Evolutionary conservation across 2,888 invertebrate genomes (phyloP), one percentile per base, ranked within the genome.

Genomic region (Epistrophella euchroma): DNA sequence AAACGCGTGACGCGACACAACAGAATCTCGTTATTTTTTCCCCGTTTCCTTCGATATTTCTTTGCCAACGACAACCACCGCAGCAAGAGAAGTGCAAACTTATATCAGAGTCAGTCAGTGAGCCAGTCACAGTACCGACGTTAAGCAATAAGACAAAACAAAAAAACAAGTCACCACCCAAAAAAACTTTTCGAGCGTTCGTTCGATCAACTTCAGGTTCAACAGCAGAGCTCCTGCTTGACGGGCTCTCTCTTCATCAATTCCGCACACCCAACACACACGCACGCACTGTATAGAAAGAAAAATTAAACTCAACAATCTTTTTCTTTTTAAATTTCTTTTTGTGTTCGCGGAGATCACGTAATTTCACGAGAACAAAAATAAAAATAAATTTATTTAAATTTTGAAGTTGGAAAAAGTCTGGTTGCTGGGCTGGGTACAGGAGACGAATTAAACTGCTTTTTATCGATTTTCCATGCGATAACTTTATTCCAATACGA

Each of bases 391-490:
- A 55, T 13, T 37, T 28, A n/a, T 64, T 45, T 6, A 17, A 45
- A 22, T 19, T 45, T 37, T 37, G 58, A 22, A 56, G 25, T 58
- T n/a, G n/a, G 25, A 56, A 55, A 56, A 17, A 58, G 19, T 72
- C 43, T 62, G n/a, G 17, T 64, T 28, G 25, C n/a, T 62, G 25
- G 5, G 2, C n/a, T 60, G 22, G 43, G 52, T 47, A 40, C 47
- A 77, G 28, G 45, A 17, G 22, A 66, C 19, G 43, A n/a, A 68
- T 52, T 52, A 35, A 85, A 76, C 73, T 70, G 58, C 55, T 56
- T 80, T 85, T 72, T 85, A 85, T 85, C 76, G 85, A 85, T 85
- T 85, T 85, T 85, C 76, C 75, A 72, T 66, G 66, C 66, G 55
- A 80, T 72, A 52, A 55, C 45, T 72, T 66, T 45, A 62, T 72